Base-by-base conservation (phyloP, 2,113 vertebrate genomes). In the Myotis davidii region DNA sequence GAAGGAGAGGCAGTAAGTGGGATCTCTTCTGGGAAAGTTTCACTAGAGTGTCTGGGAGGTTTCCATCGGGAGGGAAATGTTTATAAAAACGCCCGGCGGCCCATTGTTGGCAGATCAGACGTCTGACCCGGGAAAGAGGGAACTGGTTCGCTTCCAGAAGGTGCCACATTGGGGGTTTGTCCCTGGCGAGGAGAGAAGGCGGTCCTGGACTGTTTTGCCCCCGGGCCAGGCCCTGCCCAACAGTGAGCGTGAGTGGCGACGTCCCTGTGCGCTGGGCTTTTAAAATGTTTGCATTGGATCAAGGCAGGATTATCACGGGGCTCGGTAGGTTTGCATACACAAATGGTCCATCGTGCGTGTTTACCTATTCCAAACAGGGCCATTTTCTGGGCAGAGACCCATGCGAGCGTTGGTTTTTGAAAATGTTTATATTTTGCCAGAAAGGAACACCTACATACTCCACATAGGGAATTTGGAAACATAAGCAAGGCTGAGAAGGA, bases 21-120 rank as follows among this genome's bases (percentile, higher is more conserved):
- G 61, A n/a, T 88, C 85, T 88, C 93, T 97, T 97, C 88, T 84
- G 94, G 93, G 95, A 94, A 96, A 86, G 88, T 77, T 85, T 16
- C 27, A 27, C 50, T 54, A 0, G 52, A 27, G 59, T 72, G 17
- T 4, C 42, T 14, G 50, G 79, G 45, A 45, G 42, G 76, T 54
- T 94, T 94, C 90, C 88, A 94, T 52, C 3, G 0, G 39, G 59
- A 93, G 54, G 64, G 83, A 86, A 39, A 52, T 16, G 48, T 87
- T 94, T 82, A 81, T 94, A 84, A 84, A 95, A 92, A 94, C 45
- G 12, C n/a, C 16, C 21, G 4, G 1, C 56, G 45, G 91, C 54
- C 83, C 82, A 17, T 76, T 59, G 9, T 77, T 94, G 81, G 18
- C 9, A 2, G 32, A 77, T 90, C 88, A 82, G 61, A 21, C 65